Conservation (phyloP, 2,113 vertebrate genomes). For the Mobula birostris region DNA sequence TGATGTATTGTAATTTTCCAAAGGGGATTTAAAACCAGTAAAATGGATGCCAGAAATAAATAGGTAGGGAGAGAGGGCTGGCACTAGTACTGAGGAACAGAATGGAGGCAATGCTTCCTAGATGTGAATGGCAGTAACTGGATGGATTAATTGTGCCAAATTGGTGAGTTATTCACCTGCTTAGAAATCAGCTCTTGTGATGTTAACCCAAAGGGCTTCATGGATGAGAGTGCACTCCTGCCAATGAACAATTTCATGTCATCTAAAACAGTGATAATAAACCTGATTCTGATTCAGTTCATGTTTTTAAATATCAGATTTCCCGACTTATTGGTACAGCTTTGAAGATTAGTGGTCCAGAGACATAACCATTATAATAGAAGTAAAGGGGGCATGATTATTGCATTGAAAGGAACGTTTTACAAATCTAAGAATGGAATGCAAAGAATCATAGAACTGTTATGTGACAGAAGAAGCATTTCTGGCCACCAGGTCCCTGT, state of each 20-base stretch:
- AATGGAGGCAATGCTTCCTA: background rate
- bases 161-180: background rate
- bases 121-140: background rate
- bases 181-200: background rate
- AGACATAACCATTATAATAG: background rate
- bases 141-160: background rate
- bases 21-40: background rate
- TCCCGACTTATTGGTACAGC: background rate
- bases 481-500: no score
- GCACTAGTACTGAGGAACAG: background rate
- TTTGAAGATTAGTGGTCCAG: background rate
- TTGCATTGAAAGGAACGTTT: background rate
- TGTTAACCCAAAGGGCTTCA: background rate
- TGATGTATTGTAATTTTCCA: background rate
- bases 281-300: no score
- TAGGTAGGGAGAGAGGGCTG: no score
- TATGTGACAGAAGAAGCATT: no score
- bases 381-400: background rate
- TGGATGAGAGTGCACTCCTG: no score
- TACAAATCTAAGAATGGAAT: background rate
- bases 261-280: no score
- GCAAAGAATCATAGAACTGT: no score
- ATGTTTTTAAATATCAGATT: no score
- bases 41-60: background rate
- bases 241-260: no score